Conservation (phyloP, 2,113 vertebrate species). For the Cyprichromis sp. region DNA sequence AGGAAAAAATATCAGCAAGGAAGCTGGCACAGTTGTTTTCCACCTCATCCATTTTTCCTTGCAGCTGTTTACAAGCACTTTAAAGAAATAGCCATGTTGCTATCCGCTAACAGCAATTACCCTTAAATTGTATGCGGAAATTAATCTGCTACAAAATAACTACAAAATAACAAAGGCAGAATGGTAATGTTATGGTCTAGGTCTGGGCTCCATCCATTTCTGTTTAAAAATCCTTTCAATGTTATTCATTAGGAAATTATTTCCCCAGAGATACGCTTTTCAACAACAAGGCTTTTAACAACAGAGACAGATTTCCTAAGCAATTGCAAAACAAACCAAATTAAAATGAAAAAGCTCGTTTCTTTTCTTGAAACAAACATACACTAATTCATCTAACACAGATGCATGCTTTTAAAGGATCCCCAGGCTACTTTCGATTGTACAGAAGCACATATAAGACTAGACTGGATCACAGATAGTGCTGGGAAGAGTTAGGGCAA, state of each 20-base stretch:
- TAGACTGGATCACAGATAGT: background rate
- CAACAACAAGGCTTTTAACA: conserved; percentile 1
- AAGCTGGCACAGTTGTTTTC: background rate
- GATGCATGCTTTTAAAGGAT: background rate
- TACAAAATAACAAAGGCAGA: background rate
- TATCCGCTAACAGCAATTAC: background rate
- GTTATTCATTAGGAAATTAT: conserved; percentile 6
- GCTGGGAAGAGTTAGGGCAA: background rate
- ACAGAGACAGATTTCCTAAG: background rate
- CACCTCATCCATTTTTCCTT: background rate
- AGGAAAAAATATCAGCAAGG: background rate
- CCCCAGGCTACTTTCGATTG: background rate
- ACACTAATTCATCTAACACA: background rate
- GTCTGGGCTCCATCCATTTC: background rate
- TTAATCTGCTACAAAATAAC: background rate
- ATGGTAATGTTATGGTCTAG: background rate
- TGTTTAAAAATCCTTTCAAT: background rate
- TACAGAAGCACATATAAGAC: background rate
- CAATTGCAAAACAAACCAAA: background rate
- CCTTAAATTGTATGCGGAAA: conserved; percentile 9
- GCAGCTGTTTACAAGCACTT: background rate
- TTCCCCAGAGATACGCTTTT: conserved; percentile 7
- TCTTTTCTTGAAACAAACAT: background rate
- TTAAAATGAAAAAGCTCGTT: background rate
- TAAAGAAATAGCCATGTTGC: background rate